A percentile compares a stretch with the other conserved stretches of the same genome.
These are phyloP conservation scores for Drosophila quinaria DNA, from an alignment of 2,888 invertebrate genomes.

Conservation along the genomic window DNA sequence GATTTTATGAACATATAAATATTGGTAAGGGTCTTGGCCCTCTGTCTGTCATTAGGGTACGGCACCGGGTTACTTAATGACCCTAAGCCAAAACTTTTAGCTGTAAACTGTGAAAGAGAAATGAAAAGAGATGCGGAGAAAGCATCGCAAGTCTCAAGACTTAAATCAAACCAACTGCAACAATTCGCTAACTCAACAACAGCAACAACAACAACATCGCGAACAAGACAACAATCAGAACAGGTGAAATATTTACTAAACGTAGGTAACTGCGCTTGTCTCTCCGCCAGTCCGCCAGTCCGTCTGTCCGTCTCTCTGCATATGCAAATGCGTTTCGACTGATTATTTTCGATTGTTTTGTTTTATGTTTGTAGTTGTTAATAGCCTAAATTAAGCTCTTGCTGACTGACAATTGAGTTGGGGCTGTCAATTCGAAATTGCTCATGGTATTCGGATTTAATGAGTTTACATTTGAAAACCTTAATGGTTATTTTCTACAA, in stretches of 20 bases:
- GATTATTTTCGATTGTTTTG: constrained; percentile 68
- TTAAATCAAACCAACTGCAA: constrained; percentile 68
- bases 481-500: constrained; percentile 25
- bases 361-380: constrained; percentile 41
- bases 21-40: constrained; percentile 28
- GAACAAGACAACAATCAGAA: constrained; percentile 41
- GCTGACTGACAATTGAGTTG: constrained; percentile 23
- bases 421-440: constrained; percentile 30
- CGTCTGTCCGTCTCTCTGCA: constrained; percentile 7
- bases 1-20: constrained; percentile 58
- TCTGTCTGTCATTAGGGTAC: constrained; percentile 57
- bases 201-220: constrained; percentile 18
- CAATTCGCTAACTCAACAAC: constrained; percentile 60
- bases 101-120: constrained; percentile 77
- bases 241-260: constrained; percentile 58
- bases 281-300: background rate
- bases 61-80: constrained; percentile 74
- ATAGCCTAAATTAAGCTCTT: constrained; percentile 41
- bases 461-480: constrained; percentile 39
- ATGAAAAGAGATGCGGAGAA: constrained; percentile 76
- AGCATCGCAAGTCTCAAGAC: constrained; percentile 50
- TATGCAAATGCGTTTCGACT: constrained; percentile 55
- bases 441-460: constrained; percentile 50
- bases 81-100: constrained; percentile 65
- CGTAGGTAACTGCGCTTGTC: constrained; percentile 9